Evolutionary conservation across 1,140 invertebrate species (phyloP), one percentile per base, ranked within the genome.

Genomic region (Dendroctonus ponderosae): DNA sequence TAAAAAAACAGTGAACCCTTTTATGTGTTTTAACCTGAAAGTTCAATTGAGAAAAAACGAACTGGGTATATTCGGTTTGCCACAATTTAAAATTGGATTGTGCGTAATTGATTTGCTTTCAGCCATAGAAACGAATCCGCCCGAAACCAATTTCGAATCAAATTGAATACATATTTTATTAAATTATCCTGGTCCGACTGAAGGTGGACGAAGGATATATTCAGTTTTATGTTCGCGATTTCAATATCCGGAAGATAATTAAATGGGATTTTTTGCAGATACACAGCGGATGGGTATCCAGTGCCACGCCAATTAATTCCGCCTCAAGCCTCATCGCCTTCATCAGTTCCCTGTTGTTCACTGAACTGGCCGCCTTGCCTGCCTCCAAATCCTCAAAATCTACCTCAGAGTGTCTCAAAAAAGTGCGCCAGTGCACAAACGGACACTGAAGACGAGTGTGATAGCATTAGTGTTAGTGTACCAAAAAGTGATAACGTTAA

Each of bases 371-470:
- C 81, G 38, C 77, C 77, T 40, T 82, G 80, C 63, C 69, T 82
- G 67, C 81, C 81, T 5, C 61, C 41, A 9, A 71, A 53, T 15
- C 52, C 54, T 5, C 67, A 62, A 53, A 50, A 46, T 5, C 52
- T 67, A 52, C 68, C 75, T 26, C 26, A 26, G 58, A 57, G 67
- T 52, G 69, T 63, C 58, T 78, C 72, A 38, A 79, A 78, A 70
- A 76, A 82, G 65, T 84, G 84, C 72, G 83, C 85, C 0, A 81
- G 83, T 70, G 84, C 84, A 5, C 84, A 85, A 74, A 85, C 84
- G 5, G 80, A 81, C 56, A 83, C 83, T 62, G 82, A 83, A 62
- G 77, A 79, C 51, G 79, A 78, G 52, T 74, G 82, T 48, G 64
- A 59, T n/a, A 64, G 67, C 70, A 74, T 57, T 44, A 66, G 59